These are phyloP conservation scores for Pimpla rufipes DNA, from an alignment of 2,888 invertebrate species.

Conservation along the genomic window DNA sequence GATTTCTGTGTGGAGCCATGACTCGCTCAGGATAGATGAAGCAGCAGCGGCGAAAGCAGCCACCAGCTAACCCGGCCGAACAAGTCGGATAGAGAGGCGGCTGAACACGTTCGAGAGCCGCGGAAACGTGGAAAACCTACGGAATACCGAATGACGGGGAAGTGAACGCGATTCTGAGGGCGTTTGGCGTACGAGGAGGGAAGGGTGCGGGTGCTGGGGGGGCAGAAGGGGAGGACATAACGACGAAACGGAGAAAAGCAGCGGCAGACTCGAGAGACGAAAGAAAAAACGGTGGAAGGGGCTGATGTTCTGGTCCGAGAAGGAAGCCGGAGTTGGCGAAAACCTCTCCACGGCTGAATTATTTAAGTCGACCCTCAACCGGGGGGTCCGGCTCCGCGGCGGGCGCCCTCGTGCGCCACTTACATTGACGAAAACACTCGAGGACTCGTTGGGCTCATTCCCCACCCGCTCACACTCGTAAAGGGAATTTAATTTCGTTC, in stretches of 20 bases:
- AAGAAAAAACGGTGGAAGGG: constrained; percentile 27
- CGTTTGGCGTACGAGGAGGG: neutral
- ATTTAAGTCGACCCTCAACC: constrained; percentile 77
- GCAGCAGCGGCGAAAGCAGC: neutral
- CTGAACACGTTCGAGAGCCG: constrained; percentile 51
- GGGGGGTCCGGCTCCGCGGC: constrained; percentile 51
- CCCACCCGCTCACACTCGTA: constrained; percentile 62
- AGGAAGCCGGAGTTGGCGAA: constrained; percentile 46
- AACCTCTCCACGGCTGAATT: constrained; percentile 77
- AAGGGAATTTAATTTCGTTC: constrained; percentile 74
- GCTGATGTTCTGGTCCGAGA: constrained; percentile 36
- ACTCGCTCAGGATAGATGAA: constrained; percentile 30
- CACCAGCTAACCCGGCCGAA: neutral
- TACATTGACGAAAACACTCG: constrained; percentile 70
- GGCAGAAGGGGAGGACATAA: neutral
- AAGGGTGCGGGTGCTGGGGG: neutral
- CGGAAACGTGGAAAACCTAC: constrained; percentile 62
- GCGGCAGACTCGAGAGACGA: constrained; percentile 14
- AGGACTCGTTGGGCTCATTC: constrained; percentile 55
- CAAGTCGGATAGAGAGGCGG: constrained; percentile 17
- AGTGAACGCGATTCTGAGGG: neutral
- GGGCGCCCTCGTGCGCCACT: constrained; percentile 49
- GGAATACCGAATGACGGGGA: constrained; percentile 68
- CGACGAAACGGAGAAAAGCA: constrained; percentile 26
- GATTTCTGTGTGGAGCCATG: constrained; percentile 23